These are phyloP conservation scores for Romanomermis culicivorax DNA, from an alignment of 2,888 invertebrate genomes.

Conservation along the genomic window DNA sequence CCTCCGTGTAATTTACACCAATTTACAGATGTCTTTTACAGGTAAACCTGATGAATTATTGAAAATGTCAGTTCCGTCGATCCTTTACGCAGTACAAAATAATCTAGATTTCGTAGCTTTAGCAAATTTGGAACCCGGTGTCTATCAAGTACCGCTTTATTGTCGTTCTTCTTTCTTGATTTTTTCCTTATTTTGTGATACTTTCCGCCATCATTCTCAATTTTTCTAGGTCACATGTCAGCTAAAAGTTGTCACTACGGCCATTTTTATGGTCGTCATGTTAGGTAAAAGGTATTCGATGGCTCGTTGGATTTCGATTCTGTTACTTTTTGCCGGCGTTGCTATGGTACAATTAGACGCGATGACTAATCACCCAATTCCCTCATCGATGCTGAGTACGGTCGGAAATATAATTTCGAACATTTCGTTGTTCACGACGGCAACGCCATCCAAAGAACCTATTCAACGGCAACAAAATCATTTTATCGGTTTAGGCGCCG, in stretches of 20 bases:
- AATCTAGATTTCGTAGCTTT: constrained; percentile 28
- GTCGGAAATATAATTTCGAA: background rate
- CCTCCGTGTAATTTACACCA: too few species aligned
- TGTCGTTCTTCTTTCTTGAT: too few species aligned
- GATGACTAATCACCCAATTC: background rate
- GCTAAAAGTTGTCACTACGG: constrained; percentile 29
- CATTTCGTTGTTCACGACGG: background rate
- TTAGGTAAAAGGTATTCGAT: constrained; percentile 25
- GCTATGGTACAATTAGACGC: constrained; percentile 24
- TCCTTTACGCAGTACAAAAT: constrained; percentile 28
- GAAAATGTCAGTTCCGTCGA: constrained; percentile 28
- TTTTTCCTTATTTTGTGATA: constrained; percentile 6
- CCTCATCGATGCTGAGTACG: background rate
- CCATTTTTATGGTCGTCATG: constrained; percentile 28
- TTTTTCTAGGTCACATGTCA: constrained; percentile 23
- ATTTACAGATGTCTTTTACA: too few species aligned
- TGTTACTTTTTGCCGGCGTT: constrained; percentile 25
- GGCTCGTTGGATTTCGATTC: constrained; percentile 24
- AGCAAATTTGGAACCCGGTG: constrained; percentile 26
- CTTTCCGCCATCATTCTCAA: background rate
- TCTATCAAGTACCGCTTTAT: constrained; percentile 24
- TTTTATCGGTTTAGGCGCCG: constrained; percentile 22
- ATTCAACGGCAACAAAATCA: constrained; percentile 18
- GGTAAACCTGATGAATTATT: constrained; percentile 23
- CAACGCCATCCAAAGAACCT: background rate